Conservation (phyloP, 2,113 vertebrate genomes). For the Alectura lathami region DNA sequence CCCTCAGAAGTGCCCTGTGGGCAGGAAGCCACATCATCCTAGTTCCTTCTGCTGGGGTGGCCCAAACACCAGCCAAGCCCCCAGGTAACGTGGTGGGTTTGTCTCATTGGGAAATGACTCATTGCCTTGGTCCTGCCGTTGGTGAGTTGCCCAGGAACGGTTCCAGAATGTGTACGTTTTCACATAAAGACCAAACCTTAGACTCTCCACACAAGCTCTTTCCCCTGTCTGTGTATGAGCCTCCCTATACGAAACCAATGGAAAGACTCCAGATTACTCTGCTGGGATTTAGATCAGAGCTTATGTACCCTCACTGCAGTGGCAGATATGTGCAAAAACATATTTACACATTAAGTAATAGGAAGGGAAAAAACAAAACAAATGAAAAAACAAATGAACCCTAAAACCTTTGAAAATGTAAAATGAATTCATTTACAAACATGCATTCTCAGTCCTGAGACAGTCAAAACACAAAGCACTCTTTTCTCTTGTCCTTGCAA, state of each 20-base stretch:
- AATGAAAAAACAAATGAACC: neutral
- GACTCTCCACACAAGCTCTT: rapidly evolving
- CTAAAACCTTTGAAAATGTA: neutral
- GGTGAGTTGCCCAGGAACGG: neutral
- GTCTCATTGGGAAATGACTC: neutral
- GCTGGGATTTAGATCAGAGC: neutral
- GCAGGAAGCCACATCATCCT: rapidly evolving
- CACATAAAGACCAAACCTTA: rapidly evolving
- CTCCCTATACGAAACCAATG: rapidly evolving
- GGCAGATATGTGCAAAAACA: rapidly evolving
- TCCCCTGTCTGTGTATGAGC: rapidly evolving
- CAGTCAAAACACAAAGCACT: slow-evolving; percentile 20
- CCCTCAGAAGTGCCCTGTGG: neutral
- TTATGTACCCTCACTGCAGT: neutral
- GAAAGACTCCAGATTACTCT: neutral
- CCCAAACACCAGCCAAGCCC: neutral
- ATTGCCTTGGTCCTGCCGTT: neutral
- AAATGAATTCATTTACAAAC: neutral
- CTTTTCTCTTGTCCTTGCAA: slow-evolving; percentile 48
- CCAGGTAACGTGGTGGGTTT: neutral
- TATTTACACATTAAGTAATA: neutral
- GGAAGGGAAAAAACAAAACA: rapidly evolving
- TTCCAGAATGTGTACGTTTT: rapidly evolving
- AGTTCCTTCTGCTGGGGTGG: neutral
- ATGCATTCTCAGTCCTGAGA: neutral